A percentile compares a stretch with the other conserved stretches of the same genome.
These are phyloP conservation scores for Oeneis ivallda DNA, from an alignment of 2,888 invertebrate species.

Conservation along the genomic window DNA sequence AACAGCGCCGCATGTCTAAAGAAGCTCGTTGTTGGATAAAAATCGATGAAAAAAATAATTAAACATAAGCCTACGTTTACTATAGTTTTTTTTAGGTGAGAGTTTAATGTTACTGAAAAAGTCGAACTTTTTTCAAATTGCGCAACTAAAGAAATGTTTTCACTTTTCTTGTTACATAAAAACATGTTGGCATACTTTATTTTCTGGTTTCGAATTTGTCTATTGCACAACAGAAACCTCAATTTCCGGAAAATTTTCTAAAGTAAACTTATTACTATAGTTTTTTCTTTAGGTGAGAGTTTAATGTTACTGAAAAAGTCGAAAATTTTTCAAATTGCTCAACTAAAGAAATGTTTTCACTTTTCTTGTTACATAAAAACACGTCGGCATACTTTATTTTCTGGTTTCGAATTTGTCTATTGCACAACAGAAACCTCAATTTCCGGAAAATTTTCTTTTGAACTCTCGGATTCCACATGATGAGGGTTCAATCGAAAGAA, in stretches of 20 bases:
- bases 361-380: constrained; percentile 9
- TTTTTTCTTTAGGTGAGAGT: too few relatives aligned
- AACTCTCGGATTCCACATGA: background rate
- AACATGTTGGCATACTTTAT: background rate
- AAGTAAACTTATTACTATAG: too few relatives aligned
- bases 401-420: constrained; percentile 2
- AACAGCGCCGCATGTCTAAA: too few relatives aligned
- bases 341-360: background rate
- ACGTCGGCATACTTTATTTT: background rate
- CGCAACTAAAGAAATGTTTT: background rate
- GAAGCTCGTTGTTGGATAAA: too few relatives aligned
- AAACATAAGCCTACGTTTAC: too few relatives aligned
- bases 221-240: background rate
- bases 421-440: background rate
- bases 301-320: background rate
- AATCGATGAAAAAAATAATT: too few relatives aligned
- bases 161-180: constrained; percentile 8
- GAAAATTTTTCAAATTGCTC: background rate
- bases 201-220: constrained; percentile 3
- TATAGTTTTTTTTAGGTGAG: too few relatives aligned
- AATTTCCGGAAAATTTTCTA: too few relatives aligned
- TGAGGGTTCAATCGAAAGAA: too few relatives aligned
- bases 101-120: background rate
- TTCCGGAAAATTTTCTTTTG: constrained; percentile 2
- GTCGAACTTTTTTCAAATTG: background rate